phyloP scores from a whole-genome alignment of 2,888 invertebrate species.

The Machimus atricapillus region DNA sequence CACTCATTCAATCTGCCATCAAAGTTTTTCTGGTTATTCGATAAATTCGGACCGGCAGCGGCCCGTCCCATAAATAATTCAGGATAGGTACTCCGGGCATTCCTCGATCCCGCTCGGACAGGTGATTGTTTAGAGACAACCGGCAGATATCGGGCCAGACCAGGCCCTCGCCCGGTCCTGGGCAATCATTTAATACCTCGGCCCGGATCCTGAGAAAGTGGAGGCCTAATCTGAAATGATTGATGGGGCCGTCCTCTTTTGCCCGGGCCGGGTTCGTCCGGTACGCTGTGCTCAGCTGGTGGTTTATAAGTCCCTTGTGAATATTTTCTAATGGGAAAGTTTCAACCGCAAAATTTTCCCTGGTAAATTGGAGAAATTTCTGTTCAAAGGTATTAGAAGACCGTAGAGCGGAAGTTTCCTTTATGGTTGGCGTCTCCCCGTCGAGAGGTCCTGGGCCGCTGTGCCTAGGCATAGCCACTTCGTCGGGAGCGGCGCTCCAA shows the following conservation, averaged over 20 bases:
- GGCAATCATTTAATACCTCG: slow-evolving; percentile 1
- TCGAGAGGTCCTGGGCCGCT: background rate
- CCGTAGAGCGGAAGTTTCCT: slow-evolving; percentile 30
- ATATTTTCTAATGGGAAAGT: slow-evolving; percentile 37
- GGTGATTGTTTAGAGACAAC: slow-evolving; percentile 29
- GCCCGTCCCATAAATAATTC: slow-evolving; percentile 31
- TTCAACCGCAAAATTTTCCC: slow-evolving; percentile 36
- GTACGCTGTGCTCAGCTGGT: background rate
- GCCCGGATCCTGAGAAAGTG: background rate
- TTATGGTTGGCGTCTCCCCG: background rate
- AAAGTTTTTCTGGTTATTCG: slow-evolving; percentile 14
- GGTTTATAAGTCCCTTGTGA: slow-evolving; percentile 35
- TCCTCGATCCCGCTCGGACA: slow-evolving; percentile 22
- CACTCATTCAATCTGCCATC: slow-evolving; percentile 7
- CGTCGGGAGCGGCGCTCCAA: background rate
- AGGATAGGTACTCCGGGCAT: background rate
- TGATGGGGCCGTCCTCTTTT: slow-evolving; percentile 8
- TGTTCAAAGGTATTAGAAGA: slow-evolving; percentile 33
- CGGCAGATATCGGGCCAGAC: background rate
- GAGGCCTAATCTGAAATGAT: slow-evolving; percentile 30
- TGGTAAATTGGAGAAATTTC: slow-evolving; percentile 33
- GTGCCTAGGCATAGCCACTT: background rate
- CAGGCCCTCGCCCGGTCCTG: background rate
- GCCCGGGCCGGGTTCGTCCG: background rate
- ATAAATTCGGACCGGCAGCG: background rate